phyloP scores from a whole-genome alignment of 2,888 invertebrate genomes.

The Rugalucina vietnamica region DNA sequence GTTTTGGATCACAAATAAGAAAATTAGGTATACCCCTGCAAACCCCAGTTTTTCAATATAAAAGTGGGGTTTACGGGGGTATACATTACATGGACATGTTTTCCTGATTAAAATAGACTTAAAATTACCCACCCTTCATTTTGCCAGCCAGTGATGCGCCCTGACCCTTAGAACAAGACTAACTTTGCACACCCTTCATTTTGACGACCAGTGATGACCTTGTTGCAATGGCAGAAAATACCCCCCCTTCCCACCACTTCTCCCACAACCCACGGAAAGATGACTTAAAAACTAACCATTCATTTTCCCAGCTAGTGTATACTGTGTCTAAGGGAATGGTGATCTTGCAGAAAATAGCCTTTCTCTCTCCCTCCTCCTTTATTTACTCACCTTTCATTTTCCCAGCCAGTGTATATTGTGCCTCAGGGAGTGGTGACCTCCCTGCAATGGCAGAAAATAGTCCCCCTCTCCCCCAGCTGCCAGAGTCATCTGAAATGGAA shows the following conservation, averaged over 20 bases:
- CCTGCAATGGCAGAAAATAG: constrained; percentile 82
- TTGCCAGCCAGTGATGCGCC: too few relatives aligned
- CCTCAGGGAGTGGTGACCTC: constrained; percentile 74
- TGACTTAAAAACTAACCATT: too few relatives aligned
- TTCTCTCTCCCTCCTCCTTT: constrained; percentile 84
- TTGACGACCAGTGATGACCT: constrained; percentile 78
- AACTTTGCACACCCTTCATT: constrained; percentile 81
- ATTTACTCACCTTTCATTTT: constrained; percentile 82
- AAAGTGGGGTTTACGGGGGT: too few relatives aligned
- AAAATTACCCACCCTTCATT: too few relatives aligned
- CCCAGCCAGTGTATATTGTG: constrained; percentile 81
- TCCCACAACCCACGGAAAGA: too few relatives aligned
- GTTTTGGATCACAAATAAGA: too few relatives aligned
- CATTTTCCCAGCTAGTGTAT: constrained; percentile 82
- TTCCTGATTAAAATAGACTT: too few relatives aligned
- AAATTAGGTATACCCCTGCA: too few relatives aligned
- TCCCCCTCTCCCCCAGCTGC: constrained; percentile 84
- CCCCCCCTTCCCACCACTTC: constrained; percentile 83
- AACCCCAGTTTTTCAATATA: too few relatives aligned
- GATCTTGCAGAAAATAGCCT: constrained; percentile 83
- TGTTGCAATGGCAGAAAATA: constrained; percentile 82
- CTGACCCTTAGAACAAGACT: too few relatives aligned
- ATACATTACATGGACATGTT: too few relatives aligned
- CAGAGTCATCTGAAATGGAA: constrained; percentile 83
- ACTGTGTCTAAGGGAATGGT: constrained; percentile 76